These are phyloP conservation scores for Pseudopleuronectes americanus DNA, from an alignment of 2,797 vertebrate species.

Conservation along the genomic window DNA sequence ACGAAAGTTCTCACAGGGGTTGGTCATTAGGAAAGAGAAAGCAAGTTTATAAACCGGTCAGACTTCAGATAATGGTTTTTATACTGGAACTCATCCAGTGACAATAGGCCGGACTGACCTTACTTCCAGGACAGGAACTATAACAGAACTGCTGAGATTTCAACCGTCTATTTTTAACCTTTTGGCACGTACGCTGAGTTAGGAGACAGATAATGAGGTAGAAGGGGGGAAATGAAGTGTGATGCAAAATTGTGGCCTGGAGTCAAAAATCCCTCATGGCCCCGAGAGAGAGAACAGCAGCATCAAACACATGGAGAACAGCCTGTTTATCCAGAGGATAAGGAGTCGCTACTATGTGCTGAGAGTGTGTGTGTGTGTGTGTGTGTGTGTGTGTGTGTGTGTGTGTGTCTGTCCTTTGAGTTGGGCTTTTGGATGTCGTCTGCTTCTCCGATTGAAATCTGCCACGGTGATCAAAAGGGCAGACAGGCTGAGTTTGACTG, in stretches of 20 bases:
- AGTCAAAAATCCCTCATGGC: slow-evolving; percentile 48
- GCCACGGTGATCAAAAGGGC: slow-evolving; percentile 38
- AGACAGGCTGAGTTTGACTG: slow-evolving; percentile 21
- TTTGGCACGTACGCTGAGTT: slow-evolving; percentile 43
- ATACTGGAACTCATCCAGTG: background rate
- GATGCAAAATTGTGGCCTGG: slow-evolving; percentile 38
- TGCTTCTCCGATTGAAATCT: slow-evolving; percentile 39
- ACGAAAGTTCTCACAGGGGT: too few species aligned
- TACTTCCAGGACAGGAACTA: slow-evolving; percentile 1
- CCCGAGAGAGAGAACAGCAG: slow-evolving; percentile 11
- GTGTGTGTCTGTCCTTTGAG: slow-evolving; percentile 13
- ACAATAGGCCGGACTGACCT: background rate
- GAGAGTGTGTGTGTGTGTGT: slow-evolving; percentile 16
- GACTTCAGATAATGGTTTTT: background rate
- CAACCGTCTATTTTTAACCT: slow-evolving; percentile 52
- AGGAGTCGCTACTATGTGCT: slow-evolving; percentile 37
- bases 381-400: too few species aligned
- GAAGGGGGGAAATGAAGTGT: slow-evolving; percentile 28
- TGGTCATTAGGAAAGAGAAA: too few species aligned
- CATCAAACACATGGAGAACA: slow-evolving; percentile 63
- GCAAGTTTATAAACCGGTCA: background rate
- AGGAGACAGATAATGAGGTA: slow-evolving; percentile 48
- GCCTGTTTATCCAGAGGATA: slow-evolving; percentile 51
- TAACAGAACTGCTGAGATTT: slow-evolving; percentile 43
- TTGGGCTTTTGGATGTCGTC: slow-evolving; percentile 27